Evolutionary conservation across 2,888 invertebrate species (phyloP).

Genomic region (Sepiola atlantica): DNA sequence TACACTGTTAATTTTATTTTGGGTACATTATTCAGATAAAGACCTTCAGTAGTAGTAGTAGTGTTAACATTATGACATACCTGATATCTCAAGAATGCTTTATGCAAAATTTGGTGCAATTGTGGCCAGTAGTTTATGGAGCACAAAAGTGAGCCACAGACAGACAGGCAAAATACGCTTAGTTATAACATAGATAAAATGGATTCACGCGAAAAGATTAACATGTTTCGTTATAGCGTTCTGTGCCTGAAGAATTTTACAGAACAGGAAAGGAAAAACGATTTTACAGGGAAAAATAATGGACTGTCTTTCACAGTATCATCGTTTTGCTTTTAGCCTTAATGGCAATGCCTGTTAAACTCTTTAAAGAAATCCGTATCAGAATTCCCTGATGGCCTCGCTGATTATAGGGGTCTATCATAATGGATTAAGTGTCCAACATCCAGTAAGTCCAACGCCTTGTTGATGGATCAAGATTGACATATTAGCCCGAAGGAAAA

Average conservation of each 20-base stretch:
- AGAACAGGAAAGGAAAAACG: neutral
- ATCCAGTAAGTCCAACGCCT: neutral
- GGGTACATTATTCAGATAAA: no score
- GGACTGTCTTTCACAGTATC: neutral
- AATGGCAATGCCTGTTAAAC: neutral
- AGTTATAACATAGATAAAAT: no score
- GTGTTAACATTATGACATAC: no score
- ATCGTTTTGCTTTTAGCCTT: neutral
- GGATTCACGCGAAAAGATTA: no score
- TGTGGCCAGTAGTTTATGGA: no score
- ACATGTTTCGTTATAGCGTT: neutral
- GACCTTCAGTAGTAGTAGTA: no score
- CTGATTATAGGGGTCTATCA: neutral
- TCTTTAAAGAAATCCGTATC: neutral
- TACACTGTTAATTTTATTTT: no score
- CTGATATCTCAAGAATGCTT: no score
- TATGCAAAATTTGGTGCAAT: no score
- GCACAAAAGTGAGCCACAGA: no score
- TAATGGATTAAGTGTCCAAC: neutral
- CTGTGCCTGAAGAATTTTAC: neutral
- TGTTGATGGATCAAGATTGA: neutral
- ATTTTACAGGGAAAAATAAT: neutral
- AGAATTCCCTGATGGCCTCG: neutral
- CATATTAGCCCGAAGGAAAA: neutral
- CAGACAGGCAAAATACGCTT: no score